Conservation (phyloP, 2,113 vertebrate genomes). For the Upupa epops region DNA sequence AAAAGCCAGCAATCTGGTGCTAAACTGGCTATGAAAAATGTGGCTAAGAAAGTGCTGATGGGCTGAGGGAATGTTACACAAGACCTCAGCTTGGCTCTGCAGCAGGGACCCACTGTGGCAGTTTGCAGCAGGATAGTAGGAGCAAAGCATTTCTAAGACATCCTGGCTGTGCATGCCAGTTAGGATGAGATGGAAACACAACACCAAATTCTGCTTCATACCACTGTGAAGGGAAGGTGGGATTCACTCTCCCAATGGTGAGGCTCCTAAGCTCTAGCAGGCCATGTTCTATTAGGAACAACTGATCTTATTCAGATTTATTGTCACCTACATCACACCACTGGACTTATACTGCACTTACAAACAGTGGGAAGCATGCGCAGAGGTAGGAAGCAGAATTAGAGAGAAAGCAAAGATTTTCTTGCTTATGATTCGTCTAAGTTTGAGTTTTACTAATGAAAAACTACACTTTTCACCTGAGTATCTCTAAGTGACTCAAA, state of each 20-base stretch:
- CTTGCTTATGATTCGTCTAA: background rate
- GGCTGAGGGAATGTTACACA: background rate
- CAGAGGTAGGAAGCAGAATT: background rate
- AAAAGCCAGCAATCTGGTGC: background rate
- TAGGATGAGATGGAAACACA: background rate
- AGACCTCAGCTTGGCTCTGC: background rate
- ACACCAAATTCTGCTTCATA: background rate
- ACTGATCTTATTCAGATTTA: background rate
- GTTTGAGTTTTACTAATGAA: background rate
- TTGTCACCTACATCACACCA: background rate
- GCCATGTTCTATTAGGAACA: background rate
- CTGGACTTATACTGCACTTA: background rate
- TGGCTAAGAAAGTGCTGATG: background rate
- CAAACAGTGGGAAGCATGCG: background rate
- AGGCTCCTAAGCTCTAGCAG: background rate
- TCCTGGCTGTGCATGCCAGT: background rate
- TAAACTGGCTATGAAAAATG: background rate
- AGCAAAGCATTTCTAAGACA: background rate
- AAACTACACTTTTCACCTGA: background rate
- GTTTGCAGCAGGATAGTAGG: background rate
- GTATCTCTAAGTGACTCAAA: background rate
- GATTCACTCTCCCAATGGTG: background rate
- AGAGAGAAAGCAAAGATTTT: background rate
- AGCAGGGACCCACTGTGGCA: background rate
- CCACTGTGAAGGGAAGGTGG: background rate